Evolutionary conservation across 2,888 invertebrate species (phyloP).

Genomic region (Carpatolechia fugitivella): DNA sequence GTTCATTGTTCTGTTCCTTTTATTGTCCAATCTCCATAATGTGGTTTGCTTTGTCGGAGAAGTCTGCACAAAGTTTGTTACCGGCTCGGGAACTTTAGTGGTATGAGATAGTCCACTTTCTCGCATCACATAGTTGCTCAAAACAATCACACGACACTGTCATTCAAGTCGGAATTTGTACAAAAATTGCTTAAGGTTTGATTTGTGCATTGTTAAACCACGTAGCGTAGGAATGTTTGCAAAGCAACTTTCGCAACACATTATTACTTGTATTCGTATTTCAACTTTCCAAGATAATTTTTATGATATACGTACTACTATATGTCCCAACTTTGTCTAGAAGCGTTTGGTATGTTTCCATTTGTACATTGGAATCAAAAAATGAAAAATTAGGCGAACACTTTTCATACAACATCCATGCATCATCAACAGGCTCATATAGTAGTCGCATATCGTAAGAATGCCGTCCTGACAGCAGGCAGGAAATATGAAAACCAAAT

Average conservation of each 20-base stretch:
- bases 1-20: neutral
- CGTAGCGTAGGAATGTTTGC: conserved; percentile 31
- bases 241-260: conserved; percentile 29
- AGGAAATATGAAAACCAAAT: too few relatives aligned
- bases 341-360: conserved; percentile 36
- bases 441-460: too few relatives aligned
- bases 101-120: neutral
- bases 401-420: too few relatives aligned
- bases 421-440: too few relatives aligned
- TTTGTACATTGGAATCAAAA: conserved; percentile 15
- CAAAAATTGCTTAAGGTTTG: conserved; percentile 21
- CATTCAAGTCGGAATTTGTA: conserved; percentile 16
- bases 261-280: conserved; percentile 23
- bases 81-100: neutral
- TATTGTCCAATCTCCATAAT: neutral
- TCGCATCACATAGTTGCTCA: neutral
- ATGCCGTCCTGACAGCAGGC: too few relatives aligned
- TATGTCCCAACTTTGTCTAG: conserved; percentile 40
- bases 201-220: conserved; percentile 26
- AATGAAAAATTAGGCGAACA: too few relatives aligned
- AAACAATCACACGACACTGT: neutral
- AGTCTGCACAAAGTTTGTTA: neutral
- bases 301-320: conserved; percentile 41
- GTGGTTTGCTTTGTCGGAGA: neutral
- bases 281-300: conserved; percentile 44